These are phyloP conservation scores for Dione juno DNA, from an alignment of 2,888 invertebrate genomes.

Conservation along the genomic window DNA sequence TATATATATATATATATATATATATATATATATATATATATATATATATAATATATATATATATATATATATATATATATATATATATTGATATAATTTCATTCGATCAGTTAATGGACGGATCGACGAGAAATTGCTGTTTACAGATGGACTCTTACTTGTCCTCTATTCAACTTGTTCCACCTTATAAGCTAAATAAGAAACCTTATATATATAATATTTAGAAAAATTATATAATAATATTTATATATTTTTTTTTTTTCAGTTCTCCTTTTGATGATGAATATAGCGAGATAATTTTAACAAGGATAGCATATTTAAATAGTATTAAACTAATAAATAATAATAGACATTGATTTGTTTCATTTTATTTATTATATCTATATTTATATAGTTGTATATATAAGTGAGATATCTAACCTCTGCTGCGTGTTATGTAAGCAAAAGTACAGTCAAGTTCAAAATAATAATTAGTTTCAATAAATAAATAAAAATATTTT, in stretches of 20 bases:
- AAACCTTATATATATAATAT: too few species aligned
- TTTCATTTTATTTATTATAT: conserved; percentile 35
- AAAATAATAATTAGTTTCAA: too few species aligned
- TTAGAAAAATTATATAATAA: too few species aligned
- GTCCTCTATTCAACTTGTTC: too few species aligned
- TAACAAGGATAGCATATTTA: not conserved
- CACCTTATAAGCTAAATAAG: too few species aligned
- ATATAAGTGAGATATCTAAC: conserved; percentile 22
- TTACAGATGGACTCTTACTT: too few species aligned
- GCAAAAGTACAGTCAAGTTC: conserved; percentile 16
- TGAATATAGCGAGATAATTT: not conserved
- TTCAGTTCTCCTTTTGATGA: conserved; percentile 11
- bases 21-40: too few species aligned
- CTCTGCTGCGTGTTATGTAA: conserved; percentile 32
- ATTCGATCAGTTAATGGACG: too few species aligned
- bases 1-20: too few species aligned
- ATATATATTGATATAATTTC: not conserved
- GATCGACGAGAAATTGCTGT: too few species aligned
- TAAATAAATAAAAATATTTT: too few species aligned
- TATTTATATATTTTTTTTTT: not conserved
- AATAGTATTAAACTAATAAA: not conserved
- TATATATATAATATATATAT: too few species aligned
- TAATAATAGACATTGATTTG: not conserved
- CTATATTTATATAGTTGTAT: conserved; percentile 30
- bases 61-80: not conserved